Base-by-base conservation (phyloP, 2,888 invertebrate species). In the Cremastobaeus sp. region DNA sequence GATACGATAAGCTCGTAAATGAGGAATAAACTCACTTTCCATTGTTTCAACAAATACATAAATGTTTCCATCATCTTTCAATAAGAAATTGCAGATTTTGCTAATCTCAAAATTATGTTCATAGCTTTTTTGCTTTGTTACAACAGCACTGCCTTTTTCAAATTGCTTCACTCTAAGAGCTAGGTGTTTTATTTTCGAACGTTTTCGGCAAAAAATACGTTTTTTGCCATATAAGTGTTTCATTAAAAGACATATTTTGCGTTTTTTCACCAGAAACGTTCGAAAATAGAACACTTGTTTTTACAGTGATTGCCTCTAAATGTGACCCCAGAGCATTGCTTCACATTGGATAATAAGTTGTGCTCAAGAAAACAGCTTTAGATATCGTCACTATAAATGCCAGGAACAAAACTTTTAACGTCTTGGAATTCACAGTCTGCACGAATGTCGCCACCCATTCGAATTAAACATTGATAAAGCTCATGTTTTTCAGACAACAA, bases 291-390 rank as follows among this genome's bases (percentile, higher is more conserved):
- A n/a, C n/a, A n/a, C n/a, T n/a, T n/a, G n/a, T n/a, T n/a, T n/a
- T n/a, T n/a, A n/a, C n/a, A n/a, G n/a, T 54, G 18, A 71, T 75
- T 8, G n/a, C 76, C 71, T 52, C 45, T 75, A 0, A 60, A 32
- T 14, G 35, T 47, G 3, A 76, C 47, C 25, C 47, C 59, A 18
- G 4, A 35, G 25, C 70, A 70, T 62, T 74, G 32, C 12, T 69
- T 20, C 14, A 41, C 15, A 30, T 41, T 12, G 35, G 35, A 5
- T 14, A 55, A 32, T 9, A 35, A 35, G 1, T 12, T 2, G 11
- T 35, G 35, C 2, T 3, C 12, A 11, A 2, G 65, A 9, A 37
- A 15, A 41, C 17, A 35, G 6, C 18, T 9, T 8, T 15, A 55
- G 54, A 50, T 50, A 17, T 34, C 39, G 9, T 18, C 28, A 47